Evolutionary conservation across 2,113 vertebrate genomes (phyloP).

Genomic region (Ivindomyrus marchei): DNA sequence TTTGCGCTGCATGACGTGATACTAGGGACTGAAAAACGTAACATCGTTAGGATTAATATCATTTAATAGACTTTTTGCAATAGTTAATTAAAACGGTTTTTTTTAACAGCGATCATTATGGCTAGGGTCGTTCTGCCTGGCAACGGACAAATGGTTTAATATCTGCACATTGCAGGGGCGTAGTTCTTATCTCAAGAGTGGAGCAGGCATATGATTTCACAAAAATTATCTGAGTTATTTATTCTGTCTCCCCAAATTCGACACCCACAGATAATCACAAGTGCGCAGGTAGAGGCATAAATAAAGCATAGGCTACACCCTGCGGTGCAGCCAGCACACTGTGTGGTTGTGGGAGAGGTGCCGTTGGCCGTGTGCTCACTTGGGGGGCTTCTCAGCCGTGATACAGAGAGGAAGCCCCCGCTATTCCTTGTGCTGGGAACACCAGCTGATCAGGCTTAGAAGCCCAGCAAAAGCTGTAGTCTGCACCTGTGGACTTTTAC

Average conservation of each 20-base stretch:
- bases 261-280: neutral
- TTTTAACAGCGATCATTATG: neutral
- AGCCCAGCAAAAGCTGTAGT: neutral
- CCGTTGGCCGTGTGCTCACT: neutral
- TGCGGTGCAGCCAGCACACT: neutral
- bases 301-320: neutral
- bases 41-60: neutral
- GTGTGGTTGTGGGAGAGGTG: neutral
- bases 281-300: neutral
- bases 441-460: neutral
- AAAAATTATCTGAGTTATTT: neutral
- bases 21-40: neutral
- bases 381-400: neutral
- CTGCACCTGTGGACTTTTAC: neutral
- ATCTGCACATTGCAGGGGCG: neutral
- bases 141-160: neutral
- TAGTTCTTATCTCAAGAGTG: neutral
- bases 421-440: neutral
- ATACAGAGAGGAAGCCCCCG: neutral
- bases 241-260: neutral
- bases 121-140: neutral
- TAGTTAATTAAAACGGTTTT: neutral
- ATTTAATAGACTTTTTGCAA: neutral
- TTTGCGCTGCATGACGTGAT: neutral
- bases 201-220: neutral